Percentiles rank a stretch among this genome's conserved stretches.
Conservation (phyloP, 2,113 vertebrate genomes). For the Cephalopterus ornatus region DNA sequence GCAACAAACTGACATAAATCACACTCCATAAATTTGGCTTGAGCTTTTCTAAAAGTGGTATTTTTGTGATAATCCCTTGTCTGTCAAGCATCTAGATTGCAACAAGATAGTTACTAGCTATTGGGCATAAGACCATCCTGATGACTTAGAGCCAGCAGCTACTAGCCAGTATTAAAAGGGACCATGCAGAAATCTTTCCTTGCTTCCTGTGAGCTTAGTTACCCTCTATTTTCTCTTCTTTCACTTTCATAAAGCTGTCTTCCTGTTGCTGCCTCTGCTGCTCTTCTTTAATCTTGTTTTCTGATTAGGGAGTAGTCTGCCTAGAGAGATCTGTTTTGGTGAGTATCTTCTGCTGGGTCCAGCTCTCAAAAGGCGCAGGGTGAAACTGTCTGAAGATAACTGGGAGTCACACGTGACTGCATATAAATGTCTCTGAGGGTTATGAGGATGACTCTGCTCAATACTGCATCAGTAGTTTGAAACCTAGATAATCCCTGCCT, state of each 20-base stretch:
- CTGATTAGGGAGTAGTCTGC: not conserved
- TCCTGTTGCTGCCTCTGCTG: not conserved
- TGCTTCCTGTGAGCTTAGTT: not conserved
- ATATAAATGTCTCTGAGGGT: not conserved
- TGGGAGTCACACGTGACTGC: not conserved
- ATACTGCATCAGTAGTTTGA: not conserved
- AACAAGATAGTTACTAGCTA: not conserved
- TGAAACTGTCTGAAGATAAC: not conserved
- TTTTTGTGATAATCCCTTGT: not conserved
- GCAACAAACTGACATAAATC: not conserved
- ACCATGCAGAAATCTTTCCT: not conserved
- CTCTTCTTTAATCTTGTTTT: slow-evolving; percentile 42
- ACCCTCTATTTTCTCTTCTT: slow-evolving; percentile 25
- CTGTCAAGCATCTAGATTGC: not conserved
- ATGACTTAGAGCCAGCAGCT: not conserved
- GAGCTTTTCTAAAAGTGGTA: not conserved
- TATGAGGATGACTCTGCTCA: not conserved
- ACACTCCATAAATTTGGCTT: not conserved
- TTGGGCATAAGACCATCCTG: not conserved
- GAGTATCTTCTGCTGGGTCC: not conserved
- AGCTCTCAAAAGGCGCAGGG: not conserved
- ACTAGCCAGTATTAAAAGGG: not conserved
- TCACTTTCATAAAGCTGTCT: slow-evolving; percentile 42
- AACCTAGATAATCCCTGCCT: not conserved
- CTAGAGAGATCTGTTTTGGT: not conserved